Evolutionary conservation across 1,140 invertebrate genomes (phyloP), one percentile per base, ranked within the genome.

Genomic region (Orius laevigatus): DNA sequence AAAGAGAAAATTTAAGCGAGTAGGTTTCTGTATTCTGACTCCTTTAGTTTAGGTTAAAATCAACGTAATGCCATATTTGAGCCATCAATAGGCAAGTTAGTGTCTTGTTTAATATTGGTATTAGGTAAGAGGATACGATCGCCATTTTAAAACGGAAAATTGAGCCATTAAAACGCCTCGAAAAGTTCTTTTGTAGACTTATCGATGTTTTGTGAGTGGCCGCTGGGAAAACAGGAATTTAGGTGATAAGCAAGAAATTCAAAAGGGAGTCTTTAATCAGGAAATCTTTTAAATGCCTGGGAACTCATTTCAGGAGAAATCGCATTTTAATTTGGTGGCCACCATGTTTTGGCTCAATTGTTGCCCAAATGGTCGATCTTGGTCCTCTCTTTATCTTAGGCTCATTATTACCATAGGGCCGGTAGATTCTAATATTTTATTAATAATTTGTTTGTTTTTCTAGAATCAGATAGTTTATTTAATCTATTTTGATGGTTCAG

Each of bases 401-500:
- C 19, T 42, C 10, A 42, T 42, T 16, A 18, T 42, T 39, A 12
- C 5, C 10, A 15, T 46, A 34, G 25, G 25, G 25, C 25, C 25
- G 25, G 25, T 25, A 25, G 25, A 25, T 25, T 25, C 25, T 25
- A 25, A 25, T 25, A 34, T 31, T 20, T 3, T 46, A 12, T 33
- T 14, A 33, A 34, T 18, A 34, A 33, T 33, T 15, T 10, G 3
- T 33, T 46, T 46, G 35, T 31, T 15, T 31, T 33, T 46, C 25
- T 32, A 36, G 15, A 33, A 18, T 48, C 34, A 39, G 46, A 48
- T 48, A 48, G 46, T 32, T 48, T 39, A 48, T 48, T 18, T 48
- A 39, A 38, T 48, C 12, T 48, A 48, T 48, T 48, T 48, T 48
- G 46, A 34, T 48, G 46, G 46, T 48, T 48, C 46, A 48, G 46